A percentile compares a stretch with the other conserved stretches of the same genome.
Evolutionary conservation across 2,888 invertebrate genomes (phyloP).

Genomic region (Pseudococcus jackbeardsleyi): DNA sequence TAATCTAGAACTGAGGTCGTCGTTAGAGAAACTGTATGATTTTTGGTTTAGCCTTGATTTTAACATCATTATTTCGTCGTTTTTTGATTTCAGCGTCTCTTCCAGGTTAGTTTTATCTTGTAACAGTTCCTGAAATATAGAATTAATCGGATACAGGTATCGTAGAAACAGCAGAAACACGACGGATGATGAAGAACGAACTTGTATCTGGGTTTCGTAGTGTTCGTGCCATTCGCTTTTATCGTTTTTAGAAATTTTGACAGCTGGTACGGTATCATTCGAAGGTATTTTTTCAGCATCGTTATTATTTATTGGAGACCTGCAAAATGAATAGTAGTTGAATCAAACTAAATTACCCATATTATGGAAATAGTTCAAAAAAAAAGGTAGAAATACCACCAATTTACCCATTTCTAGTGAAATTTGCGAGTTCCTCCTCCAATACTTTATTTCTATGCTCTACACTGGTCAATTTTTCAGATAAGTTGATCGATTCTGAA

Average conservation of each 20-base stretch:
- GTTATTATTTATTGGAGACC: background rate
- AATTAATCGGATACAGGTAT: background rate
- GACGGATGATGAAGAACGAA: constrained; percentile 1
- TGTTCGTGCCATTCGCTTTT: constrained; percentile 57
- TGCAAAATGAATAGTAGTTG: background rate
- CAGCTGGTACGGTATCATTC: background rate
- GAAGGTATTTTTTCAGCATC: background rate
- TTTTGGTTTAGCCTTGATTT: constrained; percentile 59
- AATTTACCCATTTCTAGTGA: constrained; percentile 4
- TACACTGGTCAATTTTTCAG: constrained; percentile 21
- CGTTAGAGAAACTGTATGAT: constrained; percentile 57
- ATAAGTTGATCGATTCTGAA: background rate
- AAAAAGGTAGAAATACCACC: background rate
- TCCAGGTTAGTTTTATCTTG: constrained; percentile 58
- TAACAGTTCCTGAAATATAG: constrained; percentile 6
- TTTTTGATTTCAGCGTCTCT: constrained; percentile 54
- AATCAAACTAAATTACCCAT: background rate
- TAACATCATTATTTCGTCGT: constrained; percentile 61
- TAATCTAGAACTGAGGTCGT: constrained; percentile 54
- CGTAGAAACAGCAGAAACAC: background rate
- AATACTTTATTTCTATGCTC: constrained; percentile 28
- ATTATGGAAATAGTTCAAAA: background rate
- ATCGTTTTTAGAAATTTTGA: background rate
- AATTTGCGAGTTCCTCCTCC: constrained; percentile 34
- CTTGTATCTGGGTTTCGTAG: constrained; percentile 55